Conservation (phyloP, 2,888 invertebrate species). For the Cantharis rustica region DNA sequence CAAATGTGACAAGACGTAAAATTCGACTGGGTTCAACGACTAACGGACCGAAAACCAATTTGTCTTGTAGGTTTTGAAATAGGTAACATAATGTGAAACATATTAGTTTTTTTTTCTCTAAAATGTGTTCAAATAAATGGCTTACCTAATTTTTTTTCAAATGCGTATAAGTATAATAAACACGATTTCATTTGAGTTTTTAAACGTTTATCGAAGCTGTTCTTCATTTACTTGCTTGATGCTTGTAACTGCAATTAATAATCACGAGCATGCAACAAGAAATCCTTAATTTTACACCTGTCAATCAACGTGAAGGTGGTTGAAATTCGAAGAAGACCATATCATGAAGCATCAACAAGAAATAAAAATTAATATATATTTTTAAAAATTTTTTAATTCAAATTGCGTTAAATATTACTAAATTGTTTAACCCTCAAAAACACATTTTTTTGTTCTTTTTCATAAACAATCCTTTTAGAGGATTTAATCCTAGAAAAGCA, state of each 20-base stretch:
- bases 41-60: constrained; percentile 20
- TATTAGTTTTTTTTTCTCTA: not conserved
- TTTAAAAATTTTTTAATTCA: not conserved
- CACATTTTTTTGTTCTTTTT: not conserved
- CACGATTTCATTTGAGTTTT: not conserved
- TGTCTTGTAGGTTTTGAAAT: not conserved
- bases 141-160: not conserved
- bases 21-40: constrained; percentile 11
- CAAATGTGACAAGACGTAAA: constrained; percentile 13
- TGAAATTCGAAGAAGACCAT: constrained; percentile 5
- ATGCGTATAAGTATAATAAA: not conserved
- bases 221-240: not conserved
- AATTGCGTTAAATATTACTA: not conserved
- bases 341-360: not conserved
- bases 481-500: not conserved
- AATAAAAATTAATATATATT: not conserved
- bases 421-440: not conserved
- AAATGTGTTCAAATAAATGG: not conserved
- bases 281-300: constrained; percentile 23
- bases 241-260: constrained; percentile 13
- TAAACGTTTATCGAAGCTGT: not conserved
- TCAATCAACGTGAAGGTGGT: constrained; percentile 20
- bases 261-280: constrained; percentile 9
- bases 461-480: not conserved
- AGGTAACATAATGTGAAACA: not conserved